These are phyloP conservation scores for Sorex araneus DNA, from an alignment of 2,113 vertebrate species.

Conservation along the genomic window DNA sequence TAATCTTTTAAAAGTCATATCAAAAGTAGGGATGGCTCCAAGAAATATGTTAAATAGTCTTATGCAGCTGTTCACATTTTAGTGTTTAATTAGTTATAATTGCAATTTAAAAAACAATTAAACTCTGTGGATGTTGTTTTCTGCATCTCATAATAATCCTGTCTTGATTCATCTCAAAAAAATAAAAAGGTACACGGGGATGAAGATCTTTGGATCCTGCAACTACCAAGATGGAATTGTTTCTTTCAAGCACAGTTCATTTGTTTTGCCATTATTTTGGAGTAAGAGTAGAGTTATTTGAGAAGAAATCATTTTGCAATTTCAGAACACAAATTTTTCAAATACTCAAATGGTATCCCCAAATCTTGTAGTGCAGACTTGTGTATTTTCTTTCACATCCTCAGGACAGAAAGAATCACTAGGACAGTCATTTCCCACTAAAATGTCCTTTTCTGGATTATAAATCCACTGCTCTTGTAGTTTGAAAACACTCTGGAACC, in stretches of 20 bases:
- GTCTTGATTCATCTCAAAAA: slow-evolving; percentile 33
- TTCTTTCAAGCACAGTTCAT: not conserved
- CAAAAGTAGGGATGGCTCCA: slow-evolving; percentile 33
- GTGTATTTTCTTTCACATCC: not conserved
- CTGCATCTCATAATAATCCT: slow-evolving; percentile 46
- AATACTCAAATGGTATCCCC: not conserved
- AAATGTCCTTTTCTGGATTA: not conserved
- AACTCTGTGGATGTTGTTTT: slow-evolving; percentile 72
- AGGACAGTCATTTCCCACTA: not conserved
- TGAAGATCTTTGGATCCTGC: not conserved
- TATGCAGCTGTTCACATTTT: slow-evolving; percentile 74
- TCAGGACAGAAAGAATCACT: not conserved
- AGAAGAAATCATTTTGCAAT: slow-evolving; percentile 57
- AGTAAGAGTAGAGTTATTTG: not conserved
- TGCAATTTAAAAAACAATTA: slow-evolving; percentile 79
- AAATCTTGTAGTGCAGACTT: not conserved
- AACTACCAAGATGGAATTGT: not conserved
- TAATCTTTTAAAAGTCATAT: slow-evolving; percentile 51
- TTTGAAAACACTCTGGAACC: not conserved
- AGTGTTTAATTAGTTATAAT: slow-evolving; percentile 77
- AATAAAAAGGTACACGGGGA: no score
- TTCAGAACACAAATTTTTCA: slow-evolving; percentile 31
- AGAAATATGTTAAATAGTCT: slow-evolving; percentile 74
- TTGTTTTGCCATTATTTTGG: not conserved
- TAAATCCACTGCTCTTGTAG: not conserved